Conservation (phyloP, 1,140 invertebrate species). For the Drosophila navojoa region DNA sequence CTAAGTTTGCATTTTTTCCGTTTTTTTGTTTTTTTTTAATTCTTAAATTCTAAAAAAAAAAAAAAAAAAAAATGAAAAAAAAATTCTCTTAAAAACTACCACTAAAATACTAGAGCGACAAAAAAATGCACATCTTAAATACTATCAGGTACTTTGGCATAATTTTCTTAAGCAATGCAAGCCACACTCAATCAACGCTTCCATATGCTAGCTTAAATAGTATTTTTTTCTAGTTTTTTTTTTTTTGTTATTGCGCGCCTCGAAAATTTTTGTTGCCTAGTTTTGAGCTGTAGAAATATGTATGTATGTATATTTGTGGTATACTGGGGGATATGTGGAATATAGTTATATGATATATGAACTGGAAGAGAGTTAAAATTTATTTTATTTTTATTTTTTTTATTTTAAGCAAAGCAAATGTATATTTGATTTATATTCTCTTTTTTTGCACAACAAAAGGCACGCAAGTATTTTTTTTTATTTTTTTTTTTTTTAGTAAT, state of each 20-base stretch:
- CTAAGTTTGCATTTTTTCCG: background rate
- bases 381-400: background rate
- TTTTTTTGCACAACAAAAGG: constrained; percentile 12
- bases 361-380: background rate
- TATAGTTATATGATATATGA: constrained; percentile 2
- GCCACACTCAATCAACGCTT: constrained; percentile 13
- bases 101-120: constrained; percentile 16
- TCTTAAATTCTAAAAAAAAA: constrained; percentile 41
- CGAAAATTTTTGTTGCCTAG: constrained; percentile 1
- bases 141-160: constrained; percentile 83
- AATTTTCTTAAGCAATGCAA: constrained; percentile 52
- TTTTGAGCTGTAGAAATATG: constrained; percentile 8
- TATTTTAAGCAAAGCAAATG: constrained; percentile 5
- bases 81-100: constrained; percentile 10
- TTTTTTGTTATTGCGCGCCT: constrained; percentile 10
- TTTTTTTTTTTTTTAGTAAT: constrained; percentile 1
- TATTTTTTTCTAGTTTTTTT: background rate
- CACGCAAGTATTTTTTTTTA: constrained; percentile 21
- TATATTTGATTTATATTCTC: background rate
- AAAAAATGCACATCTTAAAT: constrained; percentile 62
- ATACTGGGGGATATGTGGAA: background rate
- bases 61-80: constrained; percentile 17
- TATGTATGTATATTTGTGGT: too few species aligned
- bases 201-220: too few species aligned
- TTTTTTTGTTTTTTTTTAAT: constrained; percentile 6